phyloP scores from a whole-genome alignment of 2,888 invertebrate genomes.

The Tuta absoluta region DNA sequence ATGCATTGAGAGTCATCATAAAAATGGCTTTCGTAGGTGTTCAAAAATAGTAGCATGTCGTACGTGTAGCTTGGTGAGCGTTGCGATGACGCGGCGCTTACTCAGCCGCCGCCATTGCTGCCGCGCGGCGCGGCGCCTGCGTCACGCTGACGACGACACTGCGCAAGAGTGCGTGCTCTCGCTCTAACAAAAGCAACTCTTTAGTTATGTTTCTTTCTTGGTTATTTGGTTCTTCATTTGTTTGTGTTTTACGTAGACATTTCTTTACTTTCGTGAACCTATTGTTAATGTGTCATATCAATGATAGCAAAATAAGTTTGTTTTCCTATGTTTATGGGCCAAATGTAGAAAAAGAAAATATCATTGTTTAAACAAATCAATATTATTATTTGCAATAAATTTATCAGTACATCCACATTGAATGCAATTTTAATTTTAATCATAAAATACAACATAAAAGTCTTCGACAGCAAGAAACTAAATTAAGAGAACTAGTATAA shows the following conservation, averaged over 20 bases:
- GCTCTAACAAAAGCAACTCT: neutral
- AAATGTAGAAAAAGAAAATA: slow-evolving; percentile 45
- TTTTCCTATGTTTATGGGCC: neutral
- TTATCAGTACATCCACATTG: slow-evolving; percentile 80
- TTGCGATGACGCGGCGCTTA: slow-evolving; percentile 38
- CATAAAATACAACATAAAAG: slow-evolving; percentile 74
- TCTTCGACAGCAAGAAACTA: slow-evolving; percentile 72
- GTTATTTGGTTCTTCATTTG: neutral
- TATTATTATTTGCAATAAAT: slow-evolving; percentile 81
- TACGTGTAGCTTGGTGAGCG: slow-evolving; percentile 36
- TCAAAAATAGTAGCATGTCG: slow-evolving; percentile 37
- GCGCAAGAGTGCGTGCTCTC: neutral
- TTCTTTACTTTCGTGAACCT: no score
- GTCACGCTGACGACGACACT: slow-evolving; percentile 45
- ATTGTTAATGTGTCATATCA: no score
- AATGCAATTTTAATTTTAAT: slow-evolving; percentile 68
- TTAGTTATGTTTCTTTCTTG: neutral
- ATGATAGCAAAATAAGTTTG: no score
- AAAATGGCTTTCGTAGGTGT: slow-evolving; percentile 23
- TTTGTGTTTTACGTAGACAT: no score
- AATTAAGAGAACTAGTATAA: slow-evolving; percentile 67
- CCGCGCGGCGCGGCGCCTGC: slow-evolving; percentile 45
- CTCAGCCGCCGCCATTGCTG: slow-evolving; percentile 50
- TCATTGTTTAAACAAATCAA: slow-evolving; percentile 77
- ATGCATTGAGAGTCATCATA: neutral